Percentiles rank a stretch among this genome's conserved stretches.
These are phyloP conservation scores for Cuculus canorus DNA, from an alignment of 2,797 vertebrate species.

Conservation along the genomic window DNA sequence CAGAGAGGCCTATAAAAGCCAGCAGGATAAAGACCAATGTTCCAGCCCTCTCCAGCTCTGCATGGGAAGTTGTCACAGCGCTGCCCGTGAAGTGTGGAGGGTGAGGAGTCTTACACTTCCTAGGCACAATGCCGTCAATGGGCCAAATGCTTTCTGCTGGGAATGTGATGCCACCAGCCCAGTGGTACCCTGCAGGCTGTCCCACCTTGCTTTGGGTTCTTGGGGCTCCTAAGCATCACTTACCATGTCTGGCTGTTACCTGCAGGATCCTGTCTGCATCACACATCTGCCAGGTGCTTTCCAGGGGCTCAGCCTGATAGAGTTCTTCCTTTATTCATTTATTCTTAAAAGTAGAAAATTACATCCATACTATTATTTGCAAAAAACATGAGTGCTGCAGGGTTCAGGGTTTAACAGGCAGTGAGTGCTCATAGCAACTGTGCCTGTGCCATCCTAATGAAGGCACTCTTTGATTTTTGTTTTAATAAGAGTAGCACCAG, in stretches of 20 bases:
- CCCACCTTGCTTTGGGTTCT: neutral
- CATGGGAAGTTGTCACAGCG: neutral
- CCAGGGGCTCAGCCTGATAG: neutral
- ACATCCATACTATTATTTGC: neutral
- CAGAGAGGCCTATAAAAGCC: neutral
- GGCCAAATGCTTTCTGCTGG: neutral
- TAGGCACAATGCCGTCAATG: accelerated
- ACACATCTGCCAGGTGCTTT: neutral
- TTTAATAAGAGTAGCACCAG: neutral
- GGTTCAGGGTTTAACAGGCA: neutral
- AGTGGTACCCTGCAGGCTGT: neutral
- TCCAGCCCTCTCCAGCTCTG: neutral
- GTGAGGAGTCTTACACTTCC: neutral
- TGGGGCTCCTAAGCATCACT: neutral
- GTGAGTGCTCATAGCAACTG: neutral
- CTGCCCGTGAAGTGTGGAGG: neutral
- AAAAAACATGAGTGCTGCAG: neutral
- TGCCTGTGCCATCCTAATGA: neutral
- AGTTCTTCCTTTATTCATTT: neutral
- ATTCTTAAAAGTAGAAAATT: neutral
- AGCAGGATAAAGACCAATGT: neutral
- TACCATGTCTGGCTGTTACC: neutral
- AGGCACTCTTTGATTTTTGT: neutral
- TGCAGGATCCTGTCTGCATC: neutral
- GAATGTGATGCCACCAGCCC: accelerated